Percentiles rank a stretch among this genome's conserved stretches.
Conservation (phyloP, 2,888 invertebrate genomes). For the Tetranychus piercei region DNA sequence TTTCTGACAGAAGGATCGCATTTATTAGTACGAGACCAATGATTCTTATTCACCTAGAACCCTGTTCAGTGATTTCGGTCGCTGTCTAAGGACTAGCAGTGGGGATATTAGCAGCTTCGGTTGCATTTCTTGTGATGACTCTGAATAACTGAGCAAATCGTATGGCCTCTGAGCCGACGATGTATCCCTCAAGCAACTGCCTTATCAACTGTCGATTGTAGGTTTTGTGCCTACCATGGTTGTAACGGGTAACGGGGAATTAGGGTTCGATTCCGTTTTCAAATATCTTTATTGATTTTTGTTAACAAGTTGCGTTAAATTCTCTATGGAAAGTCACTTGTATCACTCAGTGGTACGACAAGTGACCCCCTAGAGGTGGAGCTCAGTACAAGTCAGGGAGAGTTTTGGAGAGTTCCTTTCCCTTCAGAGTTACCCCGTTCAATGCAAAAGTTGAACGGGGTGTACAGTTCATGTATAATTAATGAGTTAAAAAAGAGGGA, state of each 20-base stretch:
- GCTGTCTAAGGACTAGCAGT: constrained; percentile 24
- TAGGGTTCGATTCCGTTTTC: constrained; percentile 35
- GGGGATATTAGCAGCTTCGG: constrained; percentile 15
- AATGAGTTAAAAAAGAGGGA: too few relatives aligned
- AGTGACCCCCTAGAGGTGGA: neutral
- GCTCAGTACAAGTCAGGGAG: neutral
- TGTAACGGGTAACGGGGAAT: constrained; percentile 35
- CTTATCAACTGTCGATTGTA: constrained; percentile 34
- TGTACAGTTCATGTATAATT: too few relatives aligned
- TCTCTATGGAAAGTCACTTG: neutral
- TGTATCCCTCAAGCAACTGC: constrained; percentile 31
- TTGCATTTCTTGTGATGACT: constrained; percentile 28
- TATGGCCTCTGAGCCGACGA: constrained; percentile 30
- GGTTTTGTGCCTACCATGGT: constrained; percentile 29
- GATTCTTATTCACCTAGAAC: too few relatives aligned
- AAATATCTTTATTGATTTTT: constrained; percentile 29
- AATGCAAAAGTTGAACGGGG: too few relatives aligned
- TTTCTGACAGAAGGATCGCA: constrained; percentile 35
- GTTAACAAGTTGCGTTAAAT: constrained; percentile 27
- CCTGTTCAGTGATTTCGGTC: too few relatives aligned
- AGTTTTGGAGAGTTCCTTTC: neutral
- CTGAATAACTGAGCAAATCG: constrained; percentile 31
- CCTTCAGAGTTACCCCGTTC: too few relatives aligned
- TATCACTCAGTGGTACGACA: neutral
- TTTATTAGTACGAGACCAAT: constrained; percentile 43